Percentiles rank a stretch among this genome's conserved stretches.
Conservation (phyloP, 1,140 invertebrate species). For the Araneus ventricosus region DNA sequence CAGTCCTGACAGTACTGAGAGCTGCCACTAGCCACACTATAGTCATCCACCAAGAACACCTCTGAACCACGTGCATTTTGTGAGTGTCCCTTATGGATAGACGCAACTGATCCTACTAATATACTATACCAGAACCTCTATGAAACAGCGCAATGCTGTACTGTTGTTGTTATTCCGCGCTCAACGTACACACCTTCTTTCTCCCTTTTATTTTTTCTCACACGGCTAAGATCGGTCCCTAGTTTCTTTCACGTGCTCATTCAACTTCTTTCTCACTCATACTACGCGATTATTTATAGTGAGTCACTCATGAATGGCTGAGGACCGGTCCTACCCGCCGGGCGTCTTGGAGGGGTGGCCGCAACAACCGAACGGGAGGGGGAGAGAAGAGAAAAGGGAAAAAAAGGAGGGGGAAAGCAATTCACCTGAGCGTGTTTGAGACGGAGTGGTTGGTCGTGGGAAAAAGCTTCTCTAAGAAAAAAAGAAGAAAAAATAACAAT, state of each 20-base stretch:
- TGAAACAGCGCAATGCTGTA: neutral
- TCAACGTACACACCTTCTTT: neutral
- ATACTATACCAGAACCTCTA: neutral
- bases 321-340: constrained; percentile 69
- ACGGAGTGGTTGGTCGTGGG: constrained; percentile 57
- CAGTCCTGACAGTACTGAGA: constrained; percentile 54
- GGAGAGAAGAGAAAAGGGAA: constrained; percentile 13
- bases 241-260: constrained; percentile 61
- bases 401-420: constrained; percentile 37
- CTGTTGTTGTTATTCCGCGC: constrained; percentile 19
- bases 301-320: constrained; percentile 75
- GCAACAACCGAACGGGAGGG: constrained; percentile 26
- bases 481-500: neutral
- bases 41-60: constrained; percentile 60
- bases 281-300: constrained; percentile 76
- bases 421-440: constrained; percentile 59
- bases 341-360: constrained; percentile 66
- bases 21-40: constrained; percentile 36
- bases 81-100: neutral
- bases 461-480: constrained; percentile 44
- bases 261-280: constrained; percentile 71
- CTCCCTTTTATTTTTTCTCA: neutral
- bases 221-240: neutral
- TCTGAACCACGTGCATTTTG: constrained; percentile 56
- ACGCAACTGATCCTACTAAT: neutral